Evolutionary conservation across 1,140 invertebrate species (phyloP).

Genomic region (Sitodiplosis mosellana): DNA sequence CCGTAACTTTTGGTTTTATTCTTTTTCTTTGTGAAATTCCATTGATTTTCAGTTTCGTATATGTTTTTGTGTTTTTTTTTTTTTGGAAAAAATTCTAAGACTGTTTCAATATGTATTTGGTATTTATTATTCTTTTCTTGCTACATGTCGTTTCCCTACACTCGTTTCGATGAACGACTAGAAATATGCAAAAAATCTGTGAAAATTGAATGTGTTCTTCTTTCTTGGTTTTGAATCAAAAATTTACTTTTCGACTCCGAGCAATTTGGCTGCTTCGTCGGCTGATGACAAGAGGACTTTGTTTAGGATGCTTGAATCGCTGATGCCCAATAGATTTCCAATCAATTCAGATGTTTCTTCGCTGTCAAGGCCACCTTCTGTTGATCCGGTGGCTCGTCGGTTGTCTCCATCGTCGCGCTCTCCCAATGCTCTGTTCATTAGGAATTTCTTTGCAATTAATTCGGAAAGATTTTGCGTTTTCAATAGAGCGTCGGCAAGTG

Average conservation of each 20-base stretch:
- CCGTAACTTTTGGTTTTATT: no score
- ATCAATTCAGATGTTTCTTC: conserved; percentile 53
- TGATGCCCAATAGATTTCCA: conserved; percentile 72
- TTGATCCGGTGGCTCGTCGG: not conserved
- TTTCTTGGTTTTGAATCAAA: no score
- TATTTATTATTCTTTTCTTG: no score
- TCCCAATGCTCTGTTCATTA: not conserved
- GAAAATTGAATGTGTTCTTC: no score
- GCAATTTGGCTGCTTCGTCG: conserved; percentile 70
- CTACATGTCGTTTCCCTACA: no score
- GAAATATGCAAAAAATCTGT: no score
- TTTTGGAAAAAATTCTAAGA: no score
- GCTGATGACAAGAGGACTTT: conserved; percentile 61
- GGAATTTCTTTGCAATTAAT: conserved; percentile 1
- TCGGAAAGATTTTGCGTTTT: not conserved
- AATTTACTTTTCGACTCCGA: conserved; percentile 54
- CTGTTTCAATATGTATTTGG: no score
- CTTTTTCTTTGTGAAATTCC: no score
- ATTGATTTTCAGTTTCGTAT: no score
- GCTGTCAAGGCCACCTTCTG: not conserved
- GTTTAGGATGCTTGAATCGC: conserved; percentile 70
- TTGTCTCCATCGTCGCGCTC: not conserved
- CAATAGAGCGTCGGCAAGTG: not conserved
- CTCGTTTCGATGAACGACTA: no score
- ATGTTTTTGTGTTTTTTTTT: no score